phyloP scores from a whole-genome alignment of 2,888 invertebrate genomes.

The Tribolium freemani region DNA sequence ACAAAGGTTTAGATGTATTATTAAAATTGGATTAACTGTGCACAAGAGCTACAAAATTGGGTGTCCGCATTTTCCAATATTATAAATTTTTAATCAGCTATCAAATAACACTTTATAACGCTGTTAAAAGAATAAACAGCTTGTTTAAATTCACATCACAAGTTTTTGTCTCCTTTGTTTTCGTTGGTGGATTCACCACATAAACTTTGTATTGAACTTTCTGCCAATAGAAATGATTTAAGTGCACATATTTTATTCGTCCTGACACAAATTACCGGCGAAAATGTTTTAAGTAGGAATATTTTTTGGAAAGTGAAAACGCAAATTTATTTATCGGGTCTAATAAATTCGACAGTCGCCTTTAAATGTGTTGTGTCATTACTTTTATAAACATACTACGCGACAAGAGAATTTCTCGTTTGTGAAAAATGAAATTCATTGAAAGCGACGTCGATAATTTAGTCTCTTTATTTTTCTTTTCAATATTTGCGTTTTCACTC shows the following conservation, averaged over 20 bases:
- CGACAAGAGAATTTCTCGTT: too few species aligned
- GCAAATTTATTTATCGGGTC: not conserved
- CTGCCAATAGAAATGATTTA: constrained; percentile 13
- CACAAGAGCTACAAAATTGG: too few species aligned
- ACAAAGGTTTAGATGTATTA: not conserved
- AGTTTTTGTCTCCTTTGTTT: constrained; percentile 8
- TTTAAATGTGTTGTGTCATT: too few species aligned
- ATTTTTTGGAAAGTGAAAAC: not conserved
- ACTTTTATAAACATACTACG: too few species aligned
- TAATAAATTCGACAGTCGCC: not conserved
- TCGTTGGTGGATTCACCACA: not conserved
- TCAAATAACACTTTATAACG: not conserved
- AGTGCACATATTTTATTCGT: not conserved
- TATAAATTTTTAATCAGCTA: not conserved
- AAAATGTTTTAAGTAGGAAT: not conserved
- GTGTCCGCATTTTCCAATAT: not conserved
- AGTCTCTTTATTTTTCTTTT: not conserved
- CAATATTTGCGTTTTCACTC: not conserved
- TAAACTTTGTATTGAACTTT: not conserved
- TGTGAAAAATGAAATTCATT: not conserved
- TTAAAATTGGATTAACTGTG: too few species aligned
- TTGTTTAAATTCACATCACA: not conserved
- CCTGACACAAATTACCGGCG: not conserved
- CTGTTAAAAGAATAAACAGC: not conserved
- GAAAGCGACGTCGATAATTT: not conserved